Conservation (phyloP, 2,113 vertebrate species). For the Epinephelus lanceolatus region DNA sequence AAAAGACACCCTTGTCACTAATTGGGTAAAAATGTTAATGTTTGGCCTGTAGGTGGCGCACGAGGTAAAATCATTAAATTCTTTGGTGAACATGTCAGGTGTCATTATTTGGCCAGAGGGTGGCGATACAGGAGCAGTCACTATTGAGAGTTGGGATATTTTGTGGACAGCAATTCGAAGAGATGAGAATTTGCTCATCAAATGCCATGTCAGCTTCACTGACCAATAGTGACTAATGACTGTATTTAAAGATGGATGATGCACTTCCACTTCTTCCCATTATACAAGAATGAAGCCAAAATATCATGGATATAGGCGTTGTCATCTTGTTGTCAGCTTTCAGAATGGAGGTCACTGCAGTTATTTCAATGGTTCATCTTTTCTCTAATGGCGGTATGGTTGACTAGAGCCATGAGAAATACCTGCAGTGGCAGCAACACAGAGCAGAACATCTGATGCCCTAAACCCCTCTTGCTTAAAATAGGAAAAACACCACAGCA, state of each 20-base stretch:
- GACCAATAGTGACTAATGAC: neutral
- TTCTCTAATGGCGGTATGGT: conserved; percentile 61
- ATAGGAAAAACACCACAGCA: neutral
- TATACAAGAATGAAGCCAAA: too few species aligned
- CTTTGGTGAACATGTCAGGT: neutral
- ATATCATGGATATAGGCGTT: too few species aligned
- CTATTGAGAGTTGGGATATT: neutral
- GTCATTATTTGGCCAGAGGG: neutral
- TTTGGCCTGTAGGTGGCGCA: neutral
- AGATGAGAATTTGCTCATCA: too few species aligned
- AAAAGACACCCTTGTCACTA: neutral
- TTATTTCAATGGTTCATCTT: conserved; percentile 58
- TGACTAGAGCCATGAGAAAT: conserved; percentile 53
- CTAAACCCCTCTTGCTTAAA: conserved; percentile 32
- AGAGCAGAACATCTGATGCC: conserved; percentile 29
- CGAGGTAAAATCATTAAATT: neutral
- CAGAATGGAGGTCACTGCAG: conserved; percentile 52
- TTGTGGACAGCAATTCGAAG: neutral
- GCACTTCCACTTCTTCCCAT: too few species aligned
- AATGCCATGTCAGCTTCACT: neutral
- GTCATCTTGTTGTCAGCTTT: conserved; percentile 27
- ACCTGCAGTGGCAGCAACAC: conserved; percentile 38
- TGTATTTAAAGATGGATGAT: too few species aligned
- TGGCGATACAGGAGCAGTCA: neutral
- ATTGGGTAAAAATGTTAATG: neutral